Evolutionary conservation across 1,140 invertebrate species (phyloP).

Genomic region (Ceratina japonica): DNA sequence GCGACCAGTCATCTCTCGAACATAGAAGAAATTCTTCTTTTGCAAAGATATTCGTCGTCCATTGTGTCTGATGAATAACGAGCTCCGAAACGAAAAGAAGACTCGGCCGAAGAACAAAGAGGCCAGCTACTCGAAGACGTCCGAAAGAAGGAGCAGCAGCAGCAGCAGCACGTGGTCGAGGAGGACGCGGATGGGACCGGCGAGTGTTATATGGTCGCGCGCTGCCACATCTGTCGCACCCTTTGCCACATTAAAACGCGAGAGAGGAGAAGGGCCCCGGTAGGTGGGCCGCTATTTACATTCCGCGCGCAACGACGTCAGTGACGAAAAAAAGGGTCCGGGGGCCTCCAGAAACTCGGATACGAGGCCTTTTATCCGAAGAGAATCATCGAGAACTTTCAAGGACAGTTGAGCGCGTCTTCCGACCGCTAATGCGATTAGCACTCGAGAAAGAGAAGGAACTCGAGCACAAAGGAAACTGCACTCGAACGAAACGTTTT

Average conservation of each 20-base stretch:
- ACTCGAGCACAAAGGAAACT: slow-evolving; percentile 34
- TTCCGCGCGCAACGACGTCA: slow-evolving; percentile 44
- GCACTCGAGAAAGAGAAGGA: background rate
- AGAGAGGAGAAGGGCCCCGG: slow-evolving; percentile 10
- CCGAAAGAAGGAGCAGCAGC: slow-evolving; percentile 10
- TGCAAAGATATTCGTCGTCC: background rate
- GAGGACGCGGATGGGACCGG: background rate
- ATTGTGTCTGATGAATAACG: background rate
- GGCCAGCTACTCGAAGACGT: background rate
- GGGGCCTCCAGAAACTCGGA: too few species aligned
- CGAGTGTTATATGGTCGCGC: background rate
- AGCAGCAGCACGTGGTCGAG: slow-evolving; percentile 17
- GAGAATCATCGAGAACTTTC: background rate
- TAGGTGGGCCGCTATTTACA: slow-evolving; percentile 60
- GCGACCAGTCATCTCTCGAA: too few species aligned
- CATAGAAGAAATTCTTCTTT: background rate
- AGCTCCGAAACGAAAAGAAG: background rate
- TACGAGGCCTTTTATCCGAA: too few species aligned
- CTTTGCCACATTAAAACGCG: slow-evolving; percentile 34
- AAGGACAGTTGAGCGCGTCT: background rate
- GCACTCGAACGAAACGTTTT: background rate
- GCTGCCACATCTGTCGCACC: slow-evolving; percentile 24
- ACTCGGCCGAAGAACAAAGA: background rate
- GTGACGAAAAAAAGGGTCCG: slow-evolving; percentile 4
- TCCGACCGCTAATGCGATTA: background rate